Evolutionary conservation across 2,113 vertebrate genomes (phyloP).

Genomic region (Siniperca knerii): DNA sequence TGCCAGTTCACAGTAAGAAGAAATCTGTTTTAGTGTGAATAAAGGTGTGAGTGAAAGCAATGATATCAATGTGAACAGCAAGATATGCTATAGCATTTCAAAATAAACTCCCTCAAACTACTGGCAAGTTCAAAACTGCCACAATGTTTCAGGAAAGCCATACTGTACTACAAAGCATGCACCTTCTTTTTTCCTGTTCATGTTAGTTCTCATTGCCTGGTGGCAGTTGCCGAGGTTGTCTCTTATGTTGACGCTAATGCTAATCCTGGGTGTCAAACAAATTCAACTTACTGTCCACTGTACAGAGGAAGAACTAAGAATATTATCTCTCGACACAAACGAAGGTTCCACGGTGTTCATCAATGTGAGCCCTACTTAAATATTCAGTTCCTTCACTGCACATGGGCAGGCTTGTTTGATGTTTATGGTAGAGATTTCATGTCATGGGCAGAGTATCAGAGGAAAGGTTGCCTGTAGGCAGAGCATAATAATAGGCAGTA

Average conservation of each 20-base stretch:
- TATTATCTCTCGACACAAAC: slow-evolving; percentile 73
- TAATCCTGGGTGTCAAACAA: slow-evolving; percentile 73
- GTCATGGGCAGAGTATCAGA: slow-evolving; percentile 55
- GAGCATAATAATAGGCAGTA: slow-evolving; percentile 46
- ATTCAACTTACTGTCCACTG: slow-evolving; percentile 75
- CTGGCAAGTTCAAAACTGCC: slow-evolving; percentile 47
- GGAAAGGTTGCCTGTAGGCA: slow-evolving; percentile 30
- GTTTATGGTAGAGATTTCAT: slow-evolving; percentile 60
- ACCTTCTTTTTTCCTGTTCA: slow-evolving; percentile 23
- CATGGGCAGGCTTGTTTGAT: slow-evolving; percentile 58
- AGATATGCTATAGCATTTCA: slow-evolving; percentile 50
- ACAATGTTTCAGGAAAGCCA: slow-evolving; percentile 44
- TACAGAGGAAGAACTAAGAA: slow-evolving; percentile 69
- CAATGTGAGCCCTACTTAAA: slow-evolving; percentile 68
- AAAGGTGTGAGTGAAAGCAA: slow-evolving; percentile 67
- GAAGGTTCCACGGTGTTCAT: slow-evolving; percentile 57
- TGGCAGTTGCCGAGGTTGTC: slow-evolving; percentile 67
- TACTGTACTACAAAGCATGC: slow-evolving; percentile 42
- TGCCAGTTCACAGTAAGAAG: slow-evolving; percentile 68
- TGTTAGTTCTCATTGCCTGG: slow-evolving; percentile 28
- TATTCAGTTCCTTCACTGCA: slow-evolving; percentile 45
- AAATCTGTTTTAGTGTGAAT: slow-evolving; percentile 65
- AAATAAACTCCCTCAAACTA: slow-evolving; percentile 59
- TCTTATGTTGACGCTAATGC: slow-evolving; percentile 75
- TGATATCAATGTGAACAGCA: slow-evolving; percentile 50